Percentiles rank a stretch among this genome's conserved stretches.
Evolutionary conservation across 2,888 invertebrate genomes (phyloP).

Genomic region (Cacoxenus indagator): DNA sequence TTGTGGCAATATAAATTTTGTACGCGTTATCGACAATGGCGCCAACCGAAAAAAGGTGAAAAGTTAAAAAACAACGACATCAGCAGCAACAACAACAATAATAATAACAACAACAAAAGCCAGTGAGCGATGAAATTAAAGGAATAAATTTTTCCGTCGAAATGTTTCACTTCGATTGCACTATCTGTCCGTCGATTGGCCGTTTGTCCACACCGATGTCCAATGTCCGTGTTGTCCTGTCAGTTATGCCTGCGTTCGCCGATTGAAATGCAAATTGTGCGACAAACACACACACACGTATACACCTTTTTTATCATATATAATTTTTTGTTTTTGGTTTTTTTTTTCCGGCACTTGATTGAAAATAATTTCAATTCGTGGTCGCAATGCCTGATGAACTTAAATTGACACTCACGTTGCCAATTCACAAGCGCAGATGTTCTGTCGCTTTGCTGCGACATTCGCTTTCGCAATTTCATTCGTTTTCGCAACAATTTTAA

Average conservation of each 20-base stretch:
- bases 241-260: neutral
- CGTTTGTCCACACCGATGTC: neutral
- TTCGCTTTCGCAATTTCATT: neutral
- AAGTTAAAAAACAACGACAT: conserved; percentile 9
- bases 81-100: too few species aligned
- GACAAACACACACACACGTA: neutral
- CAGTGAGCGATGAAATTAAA: neutral
- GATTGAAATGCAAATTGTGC: conserved; percentile 7
- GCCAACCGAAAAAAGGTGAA: neutral
- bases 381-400: conserved; percentile 19
- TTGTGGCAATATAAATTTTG: conserved; percentile 63
- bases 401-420: conserved; percentile 14
- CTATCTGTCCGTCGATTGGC: neutral
- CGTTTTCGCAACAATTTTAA: conserved; percentile 2
- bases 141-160: neutral
- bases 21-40: conserved; percentile 38
- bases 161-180: conserved; percentile 2
- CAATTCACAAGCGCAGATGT: conserved; percentile 9
- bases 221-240: neutral
- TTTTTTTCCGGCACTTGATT: neutral
- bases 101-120: too few species aligned
- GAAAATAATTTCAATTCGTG: conserved; percentile 21
- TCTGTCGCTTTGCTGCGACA: neutral
- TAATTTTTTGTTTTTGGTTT: neutral
- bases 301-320: neutral